A percentile compares a stretch with the other conserved stretches of the same genome.
These are phyloP conservation scores for Staurois parvus DNA, from an alignment of 2,797 vertebrate species.

Conservation along the genomic window DNA sequence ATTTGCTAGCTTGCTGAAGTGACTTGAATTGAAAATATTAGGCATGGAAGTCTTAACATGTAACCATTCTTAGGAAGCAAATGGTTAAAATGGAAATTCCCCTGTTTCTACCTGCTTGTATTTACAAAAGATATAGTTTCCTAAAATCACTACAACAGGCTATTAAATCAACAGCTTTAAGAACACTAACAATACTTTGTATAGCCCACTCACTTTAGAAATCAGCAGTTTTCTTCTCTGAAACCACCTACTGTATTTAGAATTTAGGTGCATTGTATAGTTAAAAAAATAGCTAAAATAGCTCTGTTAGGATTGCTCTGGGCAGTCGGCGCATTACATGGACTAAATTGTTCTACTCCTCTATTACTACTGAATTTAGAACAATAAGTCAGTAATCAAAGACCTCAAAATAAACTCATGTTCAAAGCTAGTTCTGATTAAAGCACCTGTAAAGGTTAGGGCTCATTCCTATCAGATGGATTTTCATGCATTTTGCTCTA, in stretches of 20 bases:
- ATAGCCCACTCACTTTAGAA: background rate
- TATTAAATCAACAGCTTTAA: constrained; percentile 30
- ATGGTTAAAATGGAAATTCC: constrained; percentile 19
- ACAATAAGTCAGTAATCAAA: background rate
- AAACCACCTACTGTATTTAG: constrained; percentile 20
- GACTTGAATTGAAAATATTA: constrained; percentile 37
- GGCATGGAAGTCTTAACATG: background rate
- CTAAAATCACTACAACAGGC: constrained; percentile 12
- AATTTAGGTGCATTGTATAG: constrained; percentile 8
- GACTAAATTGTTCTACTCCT: constrained; percentile 7
- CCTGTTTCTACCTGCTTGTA: background rate
- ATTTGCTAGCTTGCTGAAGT: constrained; percentile 9
- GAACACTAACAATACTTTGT: constrained; percentile 25
- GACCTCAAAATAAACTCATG: background rate
- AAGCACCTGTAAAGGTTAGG: background rate
- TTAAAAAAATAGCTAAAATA: constrained; percentile 27
- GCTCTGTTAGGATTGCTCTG: background rate
- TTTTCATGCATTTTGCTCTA: too few relatives aligned
- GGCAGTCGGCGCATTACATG: background rate
- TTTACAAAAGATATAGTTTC: constrained; percentile 7
- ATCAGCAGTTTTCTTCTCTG: constrained; percentile 30
- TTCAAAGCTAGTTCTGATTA: background rate
- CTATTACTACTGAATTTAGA: constrained; percentile 5
- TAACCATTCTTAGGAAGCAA: constrained; percentile 8
- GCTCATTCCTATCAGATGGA: too few relatives aligned